These are phyloP conservation scores for Peromyscus nudipes DNA, from an alignment of 2,797 vertebrate species.

Conservation along the genomic window DNA sequence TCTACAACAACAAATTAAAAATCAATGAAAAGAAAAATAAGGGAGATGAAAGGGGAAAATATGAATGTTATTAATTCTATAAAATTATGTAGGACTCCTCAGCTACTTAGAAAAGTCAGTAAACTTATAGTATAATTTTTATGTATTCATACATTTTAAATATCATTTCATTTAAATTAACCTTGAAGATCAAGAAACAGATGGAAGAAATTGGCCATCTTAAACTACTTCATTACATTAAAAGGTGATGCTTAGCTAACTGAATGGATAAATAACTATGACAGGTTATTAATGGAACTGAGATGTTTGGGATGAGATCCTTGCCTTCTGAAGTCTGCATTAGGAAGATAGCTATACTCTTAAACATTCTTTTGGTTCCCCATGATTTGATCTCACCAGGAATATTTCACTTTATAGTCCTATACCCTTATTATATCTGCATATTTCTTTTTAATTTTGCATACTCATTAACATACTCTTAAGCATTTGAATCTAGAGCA, in stretches of 20 bases:
- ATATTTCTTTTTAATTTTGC: slow-evolving; percentile 10
- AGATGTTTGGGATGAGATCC: background rate
- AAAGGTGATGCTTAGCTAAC: slow-evolving; percentile 37
- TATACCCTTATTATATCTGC: background rate
- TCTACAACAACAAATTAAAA: background rate
- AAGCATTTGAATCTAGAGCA: slow-evolving; percentile 31
- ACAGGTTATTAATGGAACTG: slow-evolving; percentile 43
- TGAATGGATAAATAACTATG: slow-evolving; percentile 2
- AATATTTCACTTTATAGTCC: background rate
- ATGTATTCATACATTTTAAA: slow-evolving; percentile 50
- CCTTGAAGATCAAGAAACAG: background rate
- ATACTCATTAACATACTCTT: background rate
- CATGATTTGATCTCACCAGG: background rate
- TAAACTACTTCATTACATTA: slow-evolving; percentile 63
- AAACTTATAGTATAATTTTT: slow-evolving; percentile 14
- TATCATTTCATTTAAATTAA: slow-evolving; percentile 65
- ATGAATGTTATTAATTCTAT: slow-evolving; percentile 28
- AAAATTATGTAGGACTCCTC: slow-evolving; percentile 30
- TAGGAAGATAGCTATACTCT: background rate
- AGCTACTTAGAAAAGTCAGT: slow-evolving; percentile 26
- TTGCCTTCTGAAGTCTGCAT: background rate
- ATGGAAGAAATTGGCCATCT: slow-evolving; percentile 4
- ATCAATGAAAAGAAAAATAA: background rate
- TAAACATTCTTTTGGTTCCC: background rate
- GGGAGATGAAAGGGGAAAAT: background rate